A percentile compares a stretch with the other conserved stretches of the same genome.
phyloP scores from a whole-genome alignment of 2,888 invertebrate species.

The Halictus ligatus region DNA sequence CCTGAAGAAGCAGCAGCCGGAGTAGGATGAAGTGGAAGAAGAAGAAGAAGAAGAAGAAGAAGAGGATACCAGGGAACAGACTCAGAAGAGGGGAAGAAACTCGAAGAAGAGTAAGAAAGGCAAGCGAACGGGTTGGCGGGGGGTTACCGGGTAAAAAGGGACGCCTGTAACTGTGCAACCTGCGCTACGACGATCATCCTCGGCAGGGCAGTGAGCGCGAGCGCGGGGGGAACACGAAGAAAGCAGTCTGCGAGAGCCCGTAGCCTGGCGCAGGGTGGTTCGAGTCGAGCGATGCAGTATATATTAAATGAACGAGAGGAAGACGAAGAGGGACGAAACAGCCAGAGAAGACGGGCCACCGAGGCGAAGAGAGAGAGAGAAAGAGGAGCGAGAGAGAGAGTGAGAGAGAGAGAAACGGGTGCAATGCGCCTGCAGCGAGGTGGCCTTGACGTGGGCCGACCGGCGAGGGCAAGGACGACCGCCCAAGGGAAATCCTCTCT shows the following conservation, averaged over 20 bases:
- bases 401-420: constrained; percentile 71
- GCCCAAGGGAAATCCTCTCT: constrained; percentile 78
- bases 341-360: neutral
- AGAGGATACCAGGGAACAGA: neutral
- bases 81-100: constrained; percentile 30
- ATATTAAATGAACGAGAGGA: constrained; percentile 67
- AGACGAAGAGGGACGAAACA: constrained; percentile 34
- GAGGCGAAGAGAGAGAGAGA: neutral
- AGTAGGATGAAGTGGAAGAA: constrained; percentile 19
- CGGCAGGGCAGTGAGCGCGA: neutral
- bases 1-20: constrained; percentile 15
- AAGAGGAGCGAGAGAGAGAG: neutral
- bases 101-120: constrained; percentile 27
- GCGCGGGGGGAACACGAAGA: constrained; percentile 8
- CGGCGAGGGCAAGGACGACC: constrained; percentile 84
- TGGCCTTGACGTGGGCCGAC: constrained; percentile 82
- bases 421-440: constrained; percentile 81
- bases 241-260: constrained; percentile 15
- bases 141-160: constrained; percentile 31
- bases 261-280: constrained; percentile 65
- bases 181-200: constrained; percentile 33
- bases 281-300: constrained; percentile 70
- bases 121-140: neutral
- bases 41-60: constrained; percentile 10
- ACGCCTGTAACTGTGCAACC: constrained; percentile 57